A percentile compares a stretch with the other conserved stretches of the same genome.
Evolutionary conservation across 2,888 invertebrate genomes (phyloP).

Genomic region (Eupithecia abbreviata): DNA sequence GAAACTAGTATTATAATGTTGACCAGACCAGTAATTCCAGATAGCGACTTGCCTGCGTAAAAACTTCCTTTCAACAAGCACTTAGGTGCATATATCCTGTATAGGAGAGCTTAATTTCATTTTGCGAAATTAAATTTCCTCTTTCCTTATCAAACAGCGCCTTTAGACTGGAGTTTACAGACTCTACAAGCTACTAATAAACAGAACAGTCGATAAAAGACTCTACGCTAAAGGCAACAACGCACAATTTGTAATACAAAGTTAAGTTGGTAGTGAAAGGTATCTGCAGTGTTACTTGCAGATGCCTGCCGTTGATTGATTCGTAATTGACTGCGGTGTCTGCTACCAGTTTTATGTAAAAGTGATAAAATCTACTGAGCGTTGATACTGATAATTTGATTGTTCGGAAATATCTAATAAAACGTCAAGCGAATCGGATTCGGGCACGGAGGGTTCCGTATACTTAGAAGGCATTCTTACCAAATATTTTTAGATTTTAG

Average conservation of each 20-base stretch:
- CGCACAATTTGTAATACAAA: conserved; percentile 17
- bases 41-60: neutral
- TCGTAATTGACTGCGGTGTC: conserved; percentile 17
- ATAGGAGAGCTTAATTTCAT: neutral
- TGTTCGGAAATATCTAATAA: too few relatives aligned
- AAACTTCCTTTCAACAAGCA: neutral
- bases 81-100: neutral
- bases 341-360: conserved; percentile 25
- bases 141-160: neutral
- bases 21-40: neutral
- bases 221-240: neutral
- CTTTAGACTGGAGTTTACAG: conserved; percentile 4
- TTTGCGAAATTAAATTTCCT: neutral
- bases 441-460: too few relatives aligned
- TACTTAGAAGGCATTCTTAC: too few relatives aligned
- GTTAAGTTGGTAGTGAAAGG: conserved; percentile 24
- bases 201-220: neutral
- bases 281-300: conserved; percentile 20
- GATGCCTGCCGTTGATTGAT: conserved; percentile 29
- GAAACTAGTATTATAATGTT: neutral
- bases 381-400: too few relatives aligned
- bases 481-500: too few relatives aligned
- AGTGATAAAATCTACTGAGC: neutral
- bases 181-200: conserved; percentile 9
- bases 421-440: too few relatives aligned